A percentile compares a stretch with the other conserved stretches of the same genome.
phyloP scores from a whole-genome alignment of 1,140 invertebrate genomes.

The Himalopsyche phryganea region DNA sequence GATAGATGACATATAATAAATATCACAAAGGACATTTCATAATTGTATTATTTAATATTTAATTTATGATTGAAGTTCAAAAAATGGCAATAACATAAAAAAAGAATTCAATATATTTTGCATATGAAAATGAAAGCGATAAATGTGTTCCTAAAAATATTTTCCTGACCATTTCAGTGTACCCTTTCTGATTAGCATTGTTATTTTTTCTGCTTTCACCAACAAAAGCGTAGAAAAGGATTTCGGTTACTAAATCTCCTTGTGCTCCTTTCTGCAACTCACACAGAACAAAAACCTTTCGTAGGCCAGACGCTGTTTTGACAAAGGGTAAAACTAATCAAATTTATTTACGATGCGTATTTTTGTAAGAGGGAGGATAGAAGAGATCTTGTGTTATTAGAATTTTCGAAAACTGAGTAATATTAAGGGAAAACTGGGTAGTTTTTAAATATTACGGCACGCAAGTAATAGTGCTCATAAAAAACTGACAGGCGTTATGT shows the following conservation, averaged over 20 bases:
- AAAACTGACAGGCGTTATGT: no score
- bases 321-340: conserved; percentile 28
- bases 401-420: no score
- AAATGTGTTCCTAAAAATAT: not conserved
- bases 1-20: no score
- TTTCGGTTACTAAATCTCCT: not conserved
- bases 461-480: no score
- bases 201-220: conserved; percentile 15
- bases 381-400: no score
- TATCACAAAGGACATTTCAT: no score
- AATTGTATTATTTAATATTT: no score
- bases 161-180: not conserved
- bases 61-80: no score
- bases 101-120: not conserved
- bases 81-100: not conserved
- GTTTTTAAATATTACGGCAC: no score
- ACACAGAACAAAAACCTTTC: conserved; percentile 15
- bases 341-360: conserved; percentile 30
- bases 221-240: conserved; percentile 12
- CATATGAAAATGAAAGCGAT: not conserved
- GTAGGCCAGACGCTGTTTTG: conserved; percentile 12
- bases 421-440: no score
- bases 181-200: conserved; percentile 28
- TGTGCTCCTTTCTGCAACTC: conserved; percentile 3
- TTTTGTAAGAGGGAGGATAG: conserved; percentile 9